phyloP scores from a whole-genome alignment of 2,797 vertebrate species.

The Lepidocolaptes lacrymiger region DNA sequence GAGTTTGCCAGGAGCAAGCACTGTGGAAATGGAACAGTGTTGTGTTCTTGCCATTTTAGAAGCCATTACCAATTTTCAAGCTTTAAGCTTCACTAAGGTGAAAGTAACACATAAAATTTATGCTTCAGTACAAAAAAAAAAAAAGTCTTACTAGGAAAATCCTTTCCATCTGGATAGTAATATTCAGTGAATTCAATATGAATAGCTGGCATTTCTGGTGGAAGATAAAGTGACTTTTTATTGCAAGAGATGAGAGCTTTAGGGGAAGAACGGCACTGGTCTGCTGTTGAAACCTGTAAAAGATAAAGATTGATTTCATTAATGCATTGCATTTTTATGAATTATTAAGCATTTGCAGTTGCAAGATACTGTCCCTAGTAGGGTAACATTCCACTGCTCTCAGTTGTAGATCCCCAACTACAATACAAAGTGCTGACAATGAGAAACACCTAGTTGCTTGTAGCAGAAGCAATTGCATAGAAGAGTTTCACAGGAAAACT shows the following conservation, averaged over 20 bases:
- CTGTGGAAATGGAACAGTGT: background rate
- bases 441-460: background rate
- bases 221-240: slow-evolving; percentile 97
- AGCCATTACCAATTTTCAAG: background rate
- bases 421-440: background rate
- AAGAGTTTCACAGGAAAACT: background rate
- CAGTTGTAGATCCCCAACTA: background rate
- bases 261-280: slow-evolving; percentile 93
- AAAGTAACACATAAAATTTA: background rate
- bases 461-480: background rate
- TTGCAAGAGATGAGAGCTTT: slow-evolving; percentile 98
- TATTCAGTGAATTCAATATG: slow-evolving; percentile 98
- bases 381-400: background rate
- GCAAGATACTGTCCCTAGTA: background rate
- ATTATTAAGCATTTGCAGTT: background rate
- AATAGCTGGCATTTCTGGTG: slow-evolving; percentile 96
- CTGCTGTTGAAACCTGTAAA: slow-evolving; percentile 93
- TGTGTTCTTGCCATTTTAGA: background rate
- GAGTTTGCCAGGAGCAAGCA: background rate
- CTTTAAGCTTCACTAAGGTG: background rate
- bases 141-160: slow-evolving; percentile 89
- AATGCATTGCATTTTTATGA: background rate
- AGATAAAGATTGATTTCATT: background rate
- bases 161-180: slow-evolving; percentile 97
- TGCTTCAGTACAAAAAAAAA: background rate